Evolutionary conservation across 2,888 invertebrate species (phyloP), one percentile per base, ranked within the genome.

Genomic region (Caenorhabditis doughertyi): DNA sequence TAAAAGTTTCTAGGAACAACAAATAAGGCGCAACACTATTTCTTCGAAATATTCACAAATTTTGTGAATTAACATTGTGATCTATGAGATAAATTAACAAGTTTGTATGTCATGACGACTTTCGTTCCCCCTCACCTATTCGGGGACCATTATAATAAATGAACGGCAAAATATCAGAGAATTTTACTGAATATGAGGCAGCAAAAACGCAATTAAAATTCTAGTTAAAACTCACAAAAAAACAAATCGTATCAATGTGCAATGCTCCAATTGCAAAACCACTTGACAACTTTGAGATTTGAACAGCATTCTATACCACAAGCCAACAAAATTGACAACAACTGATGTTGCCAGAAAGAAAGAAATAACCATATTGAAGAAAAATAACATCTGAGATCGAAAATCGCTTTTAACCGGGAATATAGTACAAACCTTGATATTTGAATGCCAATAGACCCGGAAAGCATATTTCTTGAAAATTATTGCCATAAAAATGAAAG

Each of bases 191-290:
- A 35, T 35, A 5, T 35, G 35, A 35, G n/a, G n/a, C n/a, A n/a
- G n/a, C n/a, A n/a, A n/a, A n/a, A n/a, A n/a, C n/a, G n/a, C n/a
- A n/a, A n/a, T n/a, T n/a, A n/a, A n/a, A n/a, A n/a, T n/a, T n/a
- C n/a, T n/a, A n/a, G n/a, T n/a, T 47, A 18, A 18, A 47, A 47
- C 71, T 71, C 21, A 71, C 71, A 71, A 25, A 71, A 71, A 71
- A 18, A 60, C 9, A 58, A 49, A 49, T 27, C 71, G 11, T 0
- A 60, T 35, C 25, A 49, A n/a, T 9, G 5, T n/a, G 39, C 71
- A 71, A 8, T 71, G 13, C 21, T 49, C 18, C 32, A 71, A 11
- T 25, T 71, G 35, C 1, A 60, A 1, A 0, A 51, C 60, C 1
- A 60, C 58, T 39, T 58, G 29, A 27, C 71, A 71, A 5, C 35